These are phyloP conservation scores for Eristalis pertinax DNA, from an alignment of 2,888 invertebrate genomes.

Conservation along the genomic window DNA sequence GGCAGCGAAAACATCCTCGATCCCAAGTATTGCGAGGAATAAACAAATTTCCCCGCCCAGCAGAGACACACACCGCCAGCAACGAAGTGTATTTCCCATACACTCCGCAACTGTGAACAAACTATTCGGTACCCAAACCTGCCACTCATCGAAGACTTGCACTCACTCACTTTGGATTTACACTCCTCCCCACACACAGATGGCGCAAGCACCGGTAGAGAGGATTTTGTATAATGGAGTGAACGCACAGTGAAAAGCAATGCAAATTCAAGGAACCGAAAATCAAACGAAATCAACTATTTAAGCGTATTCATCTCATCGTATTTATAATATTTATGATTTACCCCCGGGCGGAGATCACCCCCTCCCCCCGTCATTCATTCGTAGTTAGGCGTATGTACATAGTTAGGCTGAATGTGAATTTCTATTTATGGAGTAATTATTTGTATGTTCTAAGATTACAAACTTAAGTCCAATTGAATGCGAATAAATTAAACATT, in stretches of 20 bases:
- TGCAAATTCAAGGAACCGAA: conserved; percentile 4
- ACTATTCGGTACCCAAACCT: conserved; percentile 41
- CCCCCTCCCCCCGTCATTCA: conserved; percentile 1
- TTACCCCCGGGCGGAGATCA: not conserved
- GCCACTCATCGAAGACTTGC: conserved; percentile 15
- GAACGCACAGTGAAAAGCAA: not conserved
- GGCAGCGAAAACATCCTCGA: conserved; percentile 82
- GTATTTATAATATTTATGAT: conserved; percentile 48
- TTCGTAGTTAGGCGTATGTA: conserved; percentile 11
- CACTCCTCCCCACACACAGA: conserved; percentile 2
- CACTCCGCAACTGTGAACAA: conserved; percentile 42
- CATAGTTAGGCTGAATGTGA: conserved; percentile 25
- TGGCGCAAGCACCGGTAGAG: conserved; percentile 9
- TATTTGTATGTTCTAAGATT: conserved; percentile 6
- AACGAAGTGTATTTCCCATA: conserved; percentile 9
- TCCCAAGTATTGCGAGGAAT: conserved; percentile 76
- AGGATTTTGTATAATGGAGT: not conserved
- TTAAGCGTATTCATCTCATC: conserved; percentile 38
- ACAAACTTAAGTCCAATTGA: not conserved
- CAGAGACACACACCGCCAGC: conserved; percentile 15
- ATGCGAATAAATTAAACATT: not conserved
- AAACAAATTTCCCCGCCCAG: not conserved
- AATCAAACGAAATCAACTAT: conserved; percentile 24
- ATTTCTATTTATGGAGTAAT: conserved; percentile 31
- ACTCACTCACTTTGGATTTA: conserved; percentile 11